phyloP scores from a whole-genome alignment of 1,140 invertebrate species.

The Caerostris extrusa region DNA sequence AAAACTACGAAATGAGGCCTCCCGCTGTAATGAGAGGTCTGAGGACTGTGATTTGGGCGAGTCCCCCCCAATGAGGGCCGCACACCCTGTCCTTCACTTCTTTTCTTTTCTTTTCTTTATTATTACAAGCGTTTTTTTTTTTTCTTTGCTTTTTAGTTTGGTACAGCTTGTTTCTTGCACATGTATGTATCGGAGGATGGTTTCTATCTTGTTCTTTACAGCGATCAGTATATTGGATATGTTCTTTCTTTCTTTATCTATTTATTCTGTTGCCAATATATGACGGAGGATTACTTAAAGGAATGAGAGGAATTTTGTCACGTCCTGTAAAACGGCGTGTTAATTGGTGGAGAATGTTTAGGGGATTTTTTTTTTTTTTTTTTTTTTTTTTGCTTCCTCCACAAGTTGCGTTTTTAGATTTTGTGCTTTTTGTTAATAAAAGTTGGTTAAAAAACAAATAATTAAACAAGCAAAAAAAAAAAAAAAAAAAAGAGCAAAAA shows the following conservation, averaged over 20 bases:
- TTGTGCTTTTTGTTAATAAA: too few species aligned
- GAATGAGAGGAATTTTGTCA: constrained; percentile 13
- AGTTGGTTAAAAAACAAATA: too few species aligned
- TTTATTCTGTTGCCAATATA: background rate
- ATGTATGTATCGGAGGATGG: background rate
- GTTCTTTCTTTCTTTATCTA: background rate
- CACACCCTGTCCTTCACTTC: constrained; percentile 11
- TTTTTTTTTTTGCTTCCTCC: too few species aligned
- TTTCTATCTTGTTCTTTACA: background rate
- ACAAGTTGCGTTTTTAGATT: background rate
- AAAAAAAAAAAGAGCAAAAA: too few species aligned
- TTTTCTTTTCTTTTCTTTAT: background rate
- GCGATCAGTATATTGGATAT: background rate
- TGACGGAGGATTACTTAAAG: background rate
- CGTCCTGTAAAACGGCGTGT: background rate
- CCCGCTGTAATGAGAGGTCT: constrained; percentile 70
- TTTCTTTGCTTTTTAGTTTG: background rate
- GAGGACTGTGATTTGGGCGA: constrained; percentile 73
- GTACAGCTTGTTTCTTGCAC: constrained; percentile 21
- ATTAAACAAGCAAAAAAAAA: too few species aligned
- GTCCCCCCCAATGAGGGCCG: constrained; percentile 46
- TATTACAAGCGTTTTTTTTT: background rate
- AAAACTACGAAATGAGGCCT: constrained; percentile 54
- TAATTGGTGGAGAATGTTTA: background rate
- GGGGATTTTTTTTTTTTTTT: background rate